Evolutionary conservation across 2,888 invertebrate genomes (phyloP), one percentile per base, ranked within the genome.

Genomic region (Epiblema foenella): DNA sequence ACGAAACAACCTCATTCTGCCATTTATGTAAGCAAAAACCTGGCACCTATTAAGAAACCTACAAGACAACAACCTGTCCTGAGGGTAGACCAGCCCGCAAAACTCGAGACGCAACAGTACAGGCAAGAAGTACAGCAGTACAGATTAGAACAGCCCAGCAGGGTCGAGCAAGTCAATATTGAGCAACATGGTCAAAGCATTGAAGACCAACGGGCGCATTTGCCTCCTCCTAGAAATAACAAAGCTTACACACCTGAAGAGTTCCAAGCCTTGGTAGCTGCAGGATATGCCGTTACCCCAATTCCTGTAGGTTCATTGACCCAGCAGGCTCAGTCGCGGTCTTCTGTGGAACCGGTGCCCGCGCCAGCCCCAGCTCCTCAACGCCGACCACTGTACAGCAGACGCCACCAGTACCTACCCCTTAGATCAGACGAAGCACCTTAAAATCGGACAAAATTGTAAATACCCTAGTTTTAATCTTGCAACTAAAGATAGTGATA

Each of bases 161-260:
- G 77, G 72, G 70, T 76, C 24, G 83, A 84, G 33, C 80, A 81
- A 65, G 74, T 73, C 11, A 73, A 69, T 42, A 65, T 73, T 29
- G 75, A 74, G 24, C 75, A 76, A 51, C 66, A 67, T 24, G 85
- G 85, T 0, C 90, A 88, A 66, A 89, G 77, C 58, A 78, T 90
- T 54, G 91, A 92, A 0, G 89, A 90, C 7, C 91, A 88, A 70
- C 81, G 92, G 70, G 83, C 89, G 0, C 89, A 86, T n/a, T 79
- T 94, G 65, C 94, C 94, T 67, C 94, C 93, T 1, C 94, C 94
- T 10, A 93, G 85, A 74, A 94, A 94, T 69, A 93, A 91, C 74
- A 93, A 89, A 75, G 93, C 93, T 1, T 94, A 94, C 70, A 94
- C 94, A 64, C 94, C 93, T 69, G 93, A 94, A 69, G 94, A 94